phyloP scores from a whole-genome alignment of 2,113 vertebrate genomes.

The Peromyscus californicus region DNA sequence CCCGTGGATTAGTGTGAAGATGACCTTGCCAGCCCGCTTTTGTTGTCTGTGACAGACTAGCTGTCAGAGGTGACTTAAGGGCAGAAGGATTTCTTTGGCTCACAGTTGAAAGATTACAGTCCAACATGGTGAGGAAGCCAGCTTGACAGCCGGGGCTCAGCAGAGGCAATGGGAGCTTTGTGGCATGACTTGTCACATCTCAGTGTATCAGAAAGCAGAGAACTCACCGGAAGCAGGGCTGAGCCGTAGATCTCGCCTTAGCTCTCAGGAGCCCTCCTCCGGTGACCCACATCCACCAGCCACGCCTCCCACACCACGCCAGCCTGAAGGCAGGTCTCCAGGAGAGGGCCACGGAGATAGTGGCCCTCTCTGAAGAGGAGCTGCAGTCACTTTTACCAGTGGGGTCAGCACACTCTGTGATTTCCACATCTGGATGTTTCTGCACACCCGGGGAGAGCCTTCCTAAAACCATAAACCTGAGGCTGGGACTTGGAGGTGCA shows the following conservation, averaged over 20 bases:
- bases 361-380: neutral
- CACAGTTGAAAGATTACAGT: neutral
- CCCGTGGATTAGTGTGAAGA: neutral
- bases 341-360: rapidly evolving
- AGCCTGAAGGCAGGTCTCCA: neutral
- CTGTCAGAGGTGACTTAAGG: neutral
- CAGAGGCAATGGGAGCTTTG: neutral
- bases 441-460: neutral
- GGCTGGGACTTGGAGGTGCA: neutral
- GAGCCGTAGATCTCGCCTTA: neutral
- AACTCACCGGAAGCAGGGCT: neutral
- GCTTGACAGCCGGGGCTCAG: neutral
- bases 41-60: neutral
- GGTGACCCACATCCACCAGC: neutral
- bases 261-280: neutral
- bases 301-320: neutral
- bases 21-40: rapidly evolving
- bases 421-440: neutral
- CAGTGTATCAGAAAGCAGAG: neutral
- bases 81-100: neutral
- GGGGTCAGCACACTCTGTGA: neutral
- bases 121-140: neutral
- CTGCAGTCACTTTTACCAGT: neutral
- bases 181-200: neutral
- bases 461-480: neutral